These are phyloP conservation scores for Neuroterus valhalla DNA, from an alignment of 1,140 invertebrate species.

Conservation along the genomic window DNA sequence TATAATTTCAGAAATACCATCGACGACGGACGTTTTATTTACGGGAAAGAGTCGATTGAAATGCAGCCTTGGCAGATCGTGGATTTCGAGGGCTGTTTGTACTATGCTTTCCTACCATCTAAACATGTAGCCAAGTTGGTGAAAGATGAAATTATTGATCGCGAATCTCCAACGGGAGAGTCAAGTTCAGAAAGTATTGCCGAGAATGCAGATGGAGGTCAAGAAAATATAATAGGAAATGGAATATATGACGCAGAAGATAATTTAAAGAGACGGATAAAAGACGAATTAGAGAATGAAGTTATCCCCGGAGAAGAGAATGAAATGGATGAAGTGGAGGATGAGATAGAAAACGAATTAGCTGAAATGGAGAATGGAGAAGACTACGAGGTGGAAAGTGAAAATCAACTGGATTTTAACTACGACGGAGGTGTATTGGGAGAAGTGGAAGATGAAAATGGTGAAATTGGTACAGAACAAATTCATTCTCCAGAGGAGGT, in stretches of 20 bases:
- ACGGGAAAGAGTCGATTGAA: conserved; percentile 59
- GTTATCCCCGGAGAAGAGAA: background rate
- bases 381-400: background rate
- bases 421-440: conserved; percentile 28
- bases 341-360: background rate
- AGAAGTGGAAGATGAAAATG: conserved; percentile 21
- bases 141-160: conserved; percentile 2
- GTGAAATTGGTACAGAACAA: conserved; percentile 44
- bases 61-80: conserved; percentile 67
- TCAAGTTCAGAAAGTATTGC: background rate
- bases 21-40: conserved; percentile 58
- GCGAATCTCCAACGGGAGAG: background rate
- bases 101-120: conserved; percentile 64
- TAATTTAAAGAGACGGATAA: background rate
- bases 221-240: background rate
- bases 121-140: conserved; percentile 27
- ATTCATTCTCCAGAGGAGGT: conserved; percentile 37
- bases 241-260: background rate
- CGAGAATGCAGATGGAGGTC: background rate
- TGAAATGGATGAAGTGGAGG: background rate
- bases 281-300: background rate
- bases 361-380: background rate
- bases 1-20: conserved; percentile 40
- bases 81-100: conserved; percentile 61
- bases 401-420: background rate